These are phyloP conservation scores for Thunnus thynnus DNA, from an alignment of 2,113 vertebrate genomes.

Conservation along the genomic window DNA sequence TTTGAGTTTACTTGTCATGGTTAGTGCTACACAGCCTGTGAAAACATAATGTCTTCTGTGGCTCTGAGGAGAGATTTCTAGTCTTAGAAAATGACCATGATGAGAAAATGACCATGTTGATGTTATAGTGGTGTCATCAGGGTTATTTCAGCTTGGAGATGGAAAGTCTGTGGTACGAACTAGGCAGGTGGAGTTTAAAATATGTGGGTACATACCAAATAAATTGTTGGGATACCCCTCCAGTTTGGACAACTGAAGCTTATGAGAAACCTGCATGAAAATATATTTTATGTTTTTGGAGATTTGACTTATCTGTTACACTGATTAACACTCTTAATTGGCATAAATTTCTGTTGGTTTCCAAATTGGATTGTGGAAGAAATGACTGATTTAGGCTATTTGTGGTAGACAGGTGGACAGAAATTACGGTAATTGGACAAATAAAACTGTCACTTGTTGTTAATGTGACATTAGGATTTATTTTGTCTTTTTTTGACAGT, in stretches of 20 bases:
- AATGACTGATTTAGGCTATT: neutral
- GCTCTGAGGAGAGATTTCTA: neutral
- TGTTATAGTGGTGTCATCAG: constrained; percentile 5
- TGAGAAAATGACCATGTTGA: neutral
- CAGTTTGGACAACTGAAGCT: neutral
- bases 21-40: neutral
- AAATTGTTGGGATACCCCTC: neutral
- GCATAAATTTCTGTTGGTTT: neutral
- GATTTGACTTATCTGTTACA: too few relatives aligned
- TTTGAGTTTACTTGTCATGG: neutral
- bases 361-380: too few relatives aligned
- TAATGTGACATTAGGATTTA: constrained; percentile 32
- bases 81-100: too few relatives aligned
- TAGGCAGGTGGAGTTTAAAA: neutral
- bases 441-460: constrained; percentile 43
- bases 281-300: neutral
- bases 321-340: neutral
- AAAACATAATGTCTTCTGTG: neutral
- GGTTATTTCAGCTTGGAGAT: neutral
- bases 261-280: neutral
- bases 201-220: neutral
- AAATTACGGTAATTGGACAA: constrained; percentile 27
- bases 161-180: too few relatives aligned
- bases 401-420: neutral
- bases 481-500: constrained; percentile 28